A percentile compares a stretch with the other conserved stretches of the same genome.
phyloP scores from a whole-genome alignment of 2,797 vertebrate genomes.

The Chiloscyllium punctatum region DNA sequence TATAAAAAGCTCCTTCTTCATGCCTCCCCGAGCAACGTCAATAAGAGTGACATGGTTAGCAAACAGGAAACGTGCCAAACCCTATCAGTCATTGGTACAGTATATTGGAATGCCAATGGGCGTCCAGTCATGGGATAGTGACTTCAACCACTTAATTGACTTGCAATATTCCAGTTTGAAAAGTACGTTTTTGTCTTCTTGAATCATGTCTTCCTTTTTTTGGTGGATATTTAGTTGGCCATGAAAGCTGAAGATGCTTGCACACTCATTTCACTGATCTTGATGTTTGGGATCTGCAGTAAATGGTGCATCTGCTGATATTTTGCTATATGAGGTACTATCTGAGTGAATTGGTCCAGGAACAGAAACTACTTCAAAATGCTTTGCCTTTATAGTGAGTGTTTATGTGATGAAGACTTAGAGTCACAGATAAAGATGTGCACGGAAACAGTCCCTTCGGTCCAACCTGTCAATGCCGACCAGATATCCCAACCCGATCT shows the following conservation, averaged over 20 bases:
- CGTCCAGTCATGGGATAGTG: background rate
- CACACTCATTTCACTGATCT: background rate
- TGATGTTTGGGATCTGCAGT: background rate
- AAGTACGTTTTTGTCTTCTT: background rate
- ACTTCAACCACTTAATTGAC: background rate
- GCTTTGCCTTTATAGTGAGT: background rate
- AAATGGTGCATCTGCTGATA: background rate
- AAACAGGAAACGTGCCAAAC: background rate
- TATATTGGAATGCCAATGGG: background rate
- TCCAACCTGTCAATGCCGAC: no score
- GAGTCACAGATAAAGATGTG: no score
- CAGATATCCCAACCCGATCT: no score
- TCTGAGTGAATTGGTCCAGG: background rate
- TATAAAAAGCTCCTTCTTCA: no score
- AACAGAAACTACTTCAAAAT: background rate
- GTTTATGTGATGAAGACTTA: no score
- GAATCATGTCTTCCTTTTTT: background rate
- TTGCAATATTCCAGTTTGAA: background rate
- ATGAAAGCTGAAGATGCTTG: background rate
- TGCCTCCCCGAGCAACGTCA: background rate
- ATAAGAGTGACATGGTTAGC: background rate
- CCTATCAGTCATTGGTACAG: background rate
- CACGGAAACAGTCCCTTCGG: no score
- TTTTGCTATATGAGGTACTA: background rate
- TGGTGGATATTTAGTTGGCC: background rate